Percentiles rank a stretch among this genome's conserved stretches.
These are phyloP conservation scores for Sinohyriopsis cumingii DNA, from an alignment of 2,888 invertebrate genomes.

Conservation along the genomic window DNA sequence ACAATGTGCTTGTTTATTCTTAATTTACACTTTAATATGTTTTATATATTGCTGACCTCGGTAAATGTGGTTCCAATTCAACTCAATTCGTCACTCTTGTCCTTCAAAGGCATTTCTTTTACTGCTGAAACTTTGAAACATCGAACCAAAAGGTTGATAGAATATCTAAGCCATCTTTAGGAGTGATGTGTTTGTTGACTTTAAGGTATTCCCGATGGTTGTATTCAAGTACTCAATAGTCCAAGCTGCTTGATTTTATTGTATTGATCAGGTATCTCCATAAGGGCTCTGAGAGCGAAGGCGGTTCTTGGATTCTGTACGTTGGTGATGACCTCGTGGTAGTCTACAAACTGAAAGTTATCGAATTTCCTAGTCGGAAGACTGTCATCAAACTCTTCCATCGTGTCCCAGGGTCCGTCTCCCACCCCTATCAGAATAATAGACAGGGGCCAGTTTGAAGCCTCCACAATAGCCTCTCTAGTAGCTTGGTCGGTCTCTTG, in stretches of 20 bases:
- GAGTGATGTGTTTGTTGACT: too few species aligned
- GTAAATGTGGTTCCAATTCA: too few species aligned
- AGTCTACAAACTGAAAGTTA: constrained; percentile 75
- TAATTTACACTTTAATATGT: too few species aligned
- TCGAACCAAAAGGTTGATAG: too few species aligned
- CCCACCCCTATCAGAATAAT: constrained; percentile 75
- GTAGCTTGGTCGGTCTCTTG: constrained; percentile 74
- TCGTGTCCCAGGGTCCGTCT: constrained; percentile 75
- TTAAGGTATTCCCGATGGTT: too few species aligned
- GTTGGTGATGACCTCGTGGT: constrained; percentile 65
- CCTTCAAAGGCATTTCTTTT: too few species aligned
- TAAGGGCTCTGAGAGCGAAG: constrained; percentile 73
- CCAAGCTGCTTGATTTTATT: constrained; percentile 54
- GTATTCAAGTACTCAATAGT: constrained; percentile 12
- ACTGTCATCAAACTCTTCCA: constrained; percentile 74
- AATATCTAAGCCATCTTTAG: too few species aligned
- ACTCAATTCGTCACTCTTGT: too few species aligned
- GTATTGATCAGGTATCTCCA: constrained; percentile 74
- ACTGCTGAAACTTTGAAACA: too few species aligned
- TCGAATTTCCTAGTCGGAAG: constrained; percentile 73
- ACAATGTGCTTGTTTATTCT: too few species aligned
- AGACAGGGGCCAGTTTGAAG: constrained; percentile 73
- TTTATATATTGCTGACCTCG: too few species aligned
- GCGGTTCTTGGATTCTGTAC: constrained; percentile 56
- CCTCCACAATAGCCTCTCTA: constrained; percentile 73